Base-by-base conservation (phyloP, 1,140 invertebrate species). In the Ceratosolen solmsi region DNA sequence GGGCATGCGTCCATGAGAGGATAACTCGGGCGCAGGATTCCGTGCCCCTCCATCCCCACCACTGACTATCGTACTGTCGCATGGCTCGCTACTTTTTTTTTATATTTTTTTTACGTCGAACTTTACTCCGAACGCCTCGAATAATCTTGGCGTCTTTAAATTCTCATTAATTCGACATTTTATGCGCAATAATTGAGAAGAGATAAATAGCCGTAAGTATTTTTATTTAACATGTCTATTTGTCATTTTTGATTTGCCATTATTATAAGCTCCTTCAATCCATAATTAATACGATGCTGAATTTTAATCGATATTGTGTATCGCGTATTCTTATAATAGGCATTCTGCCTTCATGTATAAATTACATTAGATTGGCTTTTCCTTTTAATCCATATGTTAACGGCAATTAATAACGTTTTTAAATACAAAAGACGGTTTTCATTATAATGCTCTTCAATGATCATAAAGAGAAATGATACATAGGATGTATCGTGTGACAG, bases 11-110 rank as follows among this genome's bases (percentile, higher is more conserved):
- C 85, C 76, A 84, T 65, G 85, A 85, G 84, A 86, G 86, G 79
- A 85, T 84, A 87, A 87, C 86, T 88, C 80, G 84, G 80, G 90
- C 90, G 89, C 90, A 91, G 88, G 89, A 89, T 90, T 87, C 88
- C 85, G 27, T 25, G 27, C 65, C 80, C 73, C 74, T 49, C 22
- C 33, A 33, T 36, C 87, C 85, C 85, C 85, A 79, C 87, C 73
- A 82, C 38, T 63, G 27, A 58, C 60, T n/a, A 46, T 46, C 30
- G 54, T 3, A 27, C 75, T 54, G 49, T 46, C 27, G 58, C 49
- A 68, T 49, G 51, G 15, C 25, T 54, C 41, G 56, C 30, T 74
- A 63, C 70, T 38, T 73, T 80, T 58, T 54, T 60, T n/a, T n/a
- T 46, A 7, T 46, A 7, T 46, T 46, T 13, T 13, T 54, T 49